Base-by-base conservation (phyloP, 2,888 invertebrate genomes). In the Chalcis sispes region DNA sequence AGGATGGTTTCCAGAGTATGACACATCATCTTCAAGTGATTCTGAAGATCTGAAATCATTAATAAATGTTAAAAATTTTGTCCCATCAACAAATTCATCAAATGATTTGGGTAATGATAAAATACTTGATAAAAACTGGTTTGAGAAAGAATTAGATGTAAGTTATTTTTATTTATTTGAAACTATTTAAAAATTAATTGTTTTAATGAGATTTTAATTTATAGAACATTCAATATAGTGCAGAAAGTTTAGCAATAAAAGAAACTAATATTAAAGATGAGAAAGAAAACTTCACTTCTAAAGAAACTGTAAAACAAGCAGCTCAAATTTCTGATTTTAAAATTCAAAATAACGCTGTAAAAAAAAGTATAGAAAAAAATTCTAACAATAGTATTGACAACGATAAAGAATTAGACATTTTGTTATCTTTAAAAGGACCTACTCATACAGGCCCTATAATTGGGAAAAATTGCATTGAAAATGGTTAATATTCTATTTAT, bases 381-480 rank as follows among this genome's bases (percentile, higher is more conserved):
- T 23, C 2, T 25, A 36, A 20, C 5, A 48, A 23, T n/a, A 15
- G 1, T 65, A n/a, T 23, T 64, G 73, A 77, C 7, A 42, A 65
- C 23, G 77, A 77, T 23, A 81, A 85, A 15, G 87, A 87, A 61
- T 78, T 87, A 66, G 87, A 87, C 29, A 83, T 85, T 74, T 79
- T 87, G 15, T 72, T 87, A 27, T 85, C 86, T 0, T 77, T 87
- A 13, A 82, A 83, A 67, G 84, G 85, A 78, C 84, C 84, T 0
- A 75, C 82, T 25, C 76, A 73, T 40, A 75, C 75, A 20, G 75
- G 72, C 42, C 72, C 74, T 23, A 1, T 77, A 15, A 29, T 42
- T 40, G 36, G 50, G 0, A 71, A 77, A 10, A 61, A 74, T 61
- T 69, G 36, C 52, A 59, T 75, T 75, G 58, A 72, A 42, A 72